Percentiles rank a stretch among this genome's conserved stretches.
phyloP scores from a whole-genome alignment of 2,113 vertebrate genomes.

The Forbesichthys agassizii region DNA sequence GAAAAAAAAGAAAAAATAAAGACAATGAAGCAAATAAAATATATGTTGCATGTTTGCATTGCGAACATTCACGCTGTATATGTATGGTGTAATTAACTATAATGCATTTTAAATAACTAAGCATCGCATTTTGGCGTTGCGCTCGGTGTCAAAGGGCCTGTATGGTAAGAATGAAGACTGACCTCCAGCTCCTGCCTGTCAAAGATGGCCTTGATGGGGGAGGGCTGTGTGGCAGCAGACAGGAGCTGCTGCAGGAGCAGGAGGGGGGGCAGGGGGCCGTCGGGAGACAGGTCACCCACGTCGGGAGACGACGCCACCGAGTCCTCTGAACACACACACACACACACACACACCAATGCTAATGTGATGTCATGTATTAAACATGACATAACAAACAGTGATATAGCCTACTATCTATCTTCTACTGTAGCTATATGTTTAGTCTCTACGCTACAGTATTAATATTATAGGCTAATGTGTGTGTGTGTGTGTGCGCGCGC shows the following conservation, averaged over 20 bases:
- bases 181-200: constrained; percentile 97
- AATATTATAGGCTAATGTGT: background rate
- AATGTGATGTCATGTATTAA: too few species aligned
- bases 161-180: constrained; percentile 7
- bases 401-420: too few species aligned
- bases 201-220: constrained; percentile 97
- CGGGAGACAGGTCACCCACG: constrained; percentile 92
- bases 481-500: too few species aligned
- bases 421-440: too few species aligned
- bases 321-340: constrained; percentile 80
- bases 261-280: constrained; percentile 93
- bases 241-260: constrained; percentile 95
- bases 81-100: too few species aligned
- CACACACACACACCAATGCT: background rate
- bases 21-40: too few species aligned
- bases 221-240: constrained; percentile 92
- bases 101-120: too few species aligned
- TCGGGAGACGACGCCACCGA: constrained; percentile 85
- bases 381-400: too few species aligned
- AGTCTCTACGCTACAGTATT: background rate
- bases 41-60: too few species aligned
- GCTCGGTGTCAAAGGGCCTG: background rate
- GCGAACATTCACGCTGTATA: too few species aligned
- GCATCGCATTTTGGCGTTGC: too few species aligned
- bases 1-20: too few species aligned